Conservation (phyloP, 2,888 invertebrate genomes). For the Herminia tarsipennalis region DNA sequence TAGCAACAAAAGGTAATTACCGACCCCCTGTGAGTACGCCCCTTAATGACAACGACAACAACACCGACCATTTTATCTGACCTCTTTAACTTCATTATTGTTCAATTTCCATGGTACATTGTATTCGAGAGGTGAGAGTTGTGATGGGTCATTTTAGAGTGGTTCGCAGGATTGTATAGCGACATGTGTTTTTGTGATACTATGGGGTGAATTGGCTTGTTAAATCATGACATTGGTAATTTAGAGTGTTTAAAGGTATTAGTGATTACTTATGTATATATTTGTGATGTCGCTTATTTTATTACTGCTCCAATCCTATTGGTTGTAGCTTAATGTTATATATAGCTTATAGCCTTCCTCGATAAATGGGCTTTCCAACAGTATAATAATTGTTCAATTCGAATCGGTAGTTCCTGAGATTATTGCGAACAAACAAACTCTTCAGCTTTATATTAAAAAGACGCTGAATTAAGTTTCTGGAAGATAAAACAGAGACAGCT, state of each 20-base stretch:
- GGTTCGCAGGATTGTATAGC: constrained; percentile 51
- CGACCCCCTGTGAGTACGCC: constrained; percentile 64
- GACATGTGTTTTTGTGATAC: constrained; percentile 64
- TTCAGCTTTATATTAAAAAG: too few species aligned
- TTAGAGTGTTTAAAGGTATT: constrained; percentile 18
- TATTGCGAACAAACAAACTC: too few species aligned
- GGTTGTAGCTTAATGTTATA: too few species aligned
- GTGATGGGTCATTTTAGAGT: constrained; percentile 45
- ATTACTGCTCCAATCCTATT: too few species aligned
- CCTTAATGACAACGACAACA: constrained; percentile 54
- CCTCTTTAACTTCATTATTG: constrained; percentile 31
- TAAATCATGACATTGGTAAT: constrained; percentile 32
- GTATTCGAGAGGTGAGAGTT: constrained; percentile 12
- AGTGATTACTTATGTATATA: constrained; percentile 3
- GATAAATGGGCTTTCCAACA: too few species aligned
- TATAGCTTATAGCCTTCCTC: too few species aligned
- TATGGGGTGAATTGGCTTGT: constrained; percentile 53
- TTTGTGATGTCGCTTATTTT: too few species aligned
- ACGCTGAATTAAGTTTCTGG: too few species aligned
- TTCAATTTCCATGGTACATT: constrained; percentile 10
- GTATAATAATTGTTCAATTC: too few species aligned
- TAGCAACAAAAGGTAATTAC: constrained; percentile 72
- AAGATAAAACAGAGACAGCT: too few species aligned
- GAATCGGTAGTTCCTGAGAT: too few species aligned
- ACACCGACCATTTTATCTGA: constrained; percentile 55